Percentiles rank a stretch among this genome's conserved stretches.
These are phyloP conservation scores for Sinocyclocheilus grahami DNA, from an alignment of 2,113 vertebrate species.

Conservation along the genomic window DNA sequence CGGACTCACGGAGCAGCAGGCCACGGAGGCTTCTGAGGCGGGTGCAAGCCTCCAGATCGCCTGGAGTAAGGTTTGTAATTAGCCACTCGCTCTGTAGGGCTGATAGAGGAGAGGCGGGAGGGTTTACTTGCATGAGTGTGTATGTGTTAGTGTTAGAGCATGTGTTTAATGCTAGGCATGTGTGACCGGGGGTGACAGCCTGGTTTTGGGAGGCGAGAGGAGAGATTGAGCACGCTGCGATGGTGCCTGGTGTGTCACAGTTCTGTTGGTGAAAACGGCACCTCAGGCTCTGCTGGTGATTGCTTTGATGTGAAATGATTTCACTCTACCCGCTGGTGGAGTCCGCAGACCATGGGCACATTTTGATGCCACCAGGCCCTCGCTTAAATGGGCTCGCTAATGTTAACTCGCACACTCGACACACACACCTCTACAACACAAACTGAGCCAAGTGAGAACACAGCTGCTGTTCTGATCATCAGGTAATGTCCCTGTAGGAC, in stretches of 20 bases:
- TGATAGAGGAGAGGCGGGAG: conserved; percentile 60
- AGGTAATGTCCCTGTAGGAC: conserved; percentile 59
- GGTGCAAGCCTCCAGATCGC: conserved; percentile 46
- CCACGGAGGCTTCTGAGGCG: conserved; percentile 35
- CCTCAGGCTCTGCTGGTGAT: conserved; percentile 68
- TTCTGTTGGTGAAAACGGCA: conserved; percentile 73
- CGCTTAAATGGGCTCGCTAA: conserved; percentile 40
- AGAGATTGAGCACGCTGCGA: conserved; percentile 22
- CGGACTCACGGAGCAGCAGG: conserved; percentile 17
- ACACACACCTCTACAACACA: conserved; percentile 29
- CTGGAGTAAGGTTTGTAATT: conserved; percentile 75
- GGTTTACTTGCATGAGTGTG: conserved; percentile 50
- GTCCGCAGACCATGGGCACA: conserved; percentile 54
- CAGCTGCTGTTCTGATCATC: conserved; percentile 64
- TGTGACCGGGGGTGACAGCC: conserved; percentile 33
- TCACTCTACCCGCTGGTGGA: conserved; percentile 62
- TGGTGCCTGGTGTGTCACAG: conserved; percentile 56
- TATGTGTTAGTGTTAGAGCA: conserved; percentile 51
- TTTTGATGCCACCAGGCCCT: conserved; percentile 44
- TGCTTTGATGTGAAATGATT: conserved; percentile 77
- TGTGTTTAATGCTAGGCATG: conserved; percentile 56
- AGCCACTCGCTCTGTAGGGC: conserved; percentile 69
- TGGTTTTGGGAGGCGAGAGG: conserved; percentile 42
- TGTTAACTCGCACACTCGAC: conserved; percentile 43
- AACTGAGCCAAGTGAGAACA: conserved; percentile 58